These are phyloP conservation scores for Phylloscopus trochiloides DNA, from an alignment of 2,113 vertebrate genomes.

Conservation along the genomic window DNA sequence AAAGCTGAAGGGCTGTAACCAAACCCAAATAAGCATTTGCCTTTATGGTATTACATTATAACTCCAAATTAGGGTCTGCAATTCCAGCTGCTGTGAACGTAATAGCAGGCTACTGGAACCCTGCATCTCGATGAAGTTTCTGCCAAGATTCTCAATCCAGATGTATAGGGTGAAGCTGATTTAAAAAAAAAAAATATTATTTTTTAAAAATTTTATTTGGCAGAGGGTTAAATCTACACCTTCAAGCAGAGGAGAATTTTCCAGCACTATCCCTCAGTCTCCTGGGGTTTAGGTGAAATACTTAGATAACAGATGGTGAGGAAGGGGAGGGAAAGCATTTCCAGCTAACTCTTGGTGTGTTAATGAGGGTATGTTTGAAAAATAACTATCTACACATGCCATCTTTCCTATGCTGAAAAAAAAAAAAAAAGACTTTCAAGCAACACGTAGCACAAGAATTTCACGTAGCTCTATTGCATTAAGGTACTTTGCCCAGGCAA, in stretches of 20 bases:
- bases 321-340: not conserved
- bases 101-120: not conserved
- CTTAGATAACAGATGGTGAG: not conserved
- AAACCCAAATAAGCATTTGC: constrained; percentile 8
- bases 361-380: not conserved
- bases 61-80: not conserved
- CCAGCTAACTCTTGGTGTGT: not conserved
- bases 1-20: constrained; percentile 15
- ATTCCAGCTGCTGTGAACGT: not conserved
- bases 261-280: not conserved
- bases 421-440: not conserved
- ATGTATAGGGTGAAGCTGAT: not conserved
- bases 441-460: constrained; percentile 12
- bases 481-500: constrained; percentile 39
- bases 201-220: not conserved
- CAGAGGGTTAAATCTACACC: not conserved
- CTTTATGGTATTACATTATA: not conserved
- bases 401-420: not conserved
- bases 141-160: not conserved
- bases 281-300: not conserved
- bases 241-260: not conserved
- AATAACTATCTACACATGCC: not conserved
- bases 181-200: not conserved
- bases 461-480: not conserved
- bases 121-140: not conserved